phyloP scores from a whole-genome alignment of 1,140 invertebrate species.

The Drosophila seguyi region DNA sequence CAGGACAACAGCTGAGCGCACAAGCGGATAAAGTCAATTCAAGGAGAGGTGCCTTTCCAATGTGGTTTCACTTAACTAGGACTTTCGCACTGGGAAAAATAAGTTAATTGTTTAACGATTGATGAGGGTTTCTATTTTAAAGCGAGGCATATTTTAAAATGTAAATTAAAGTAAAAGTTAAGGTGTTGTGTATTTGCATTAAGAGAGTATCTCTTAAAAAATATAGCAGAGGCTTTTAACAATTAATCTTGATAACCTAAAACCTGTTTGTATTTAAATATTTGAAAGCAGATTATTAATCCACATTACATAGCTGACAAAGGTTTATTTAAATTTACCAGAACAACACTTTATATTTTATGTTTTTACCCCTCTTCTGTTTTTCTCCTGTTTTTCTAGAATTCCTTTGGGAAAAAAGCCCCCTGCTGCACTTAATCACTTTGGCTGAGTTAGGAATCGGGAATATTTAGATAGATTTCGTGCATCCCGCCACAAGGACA shows the following conservation, averaged over 20 bases:
- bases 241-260: background rate
- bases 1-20: constrained; percentile 49
- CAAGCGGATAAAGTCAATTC: constrained; percentile 77
- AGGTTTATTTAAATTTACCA: constrained; percentile 51
- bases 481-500: constrained; percentile 30
- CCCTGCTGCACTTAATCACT: constrained; percentile 34
- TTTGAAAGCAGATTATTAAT: background rate
- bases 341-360: constrained; percentile 38
- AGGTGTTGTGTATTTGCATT: background rate
- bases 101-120: background rate
- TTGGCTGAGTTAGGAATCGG: constrained; percentile 22
- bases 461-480: constrained; percentile 48
- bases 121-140: background rate
- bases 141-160: background rate
- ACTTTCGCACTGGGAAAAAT: constrained; percentile 16
- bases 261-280: background rate
- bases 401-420: constrained; percentile 27
- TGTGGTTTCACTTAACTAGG: constrained; percentile 42
- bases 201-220: background rate
- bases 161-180: background rate
- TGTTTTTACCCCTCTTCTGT: constrained; percentile 18
- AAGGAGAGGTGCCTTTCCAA: constrained; percentile 70
- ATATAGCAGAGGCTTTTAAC: background rate
- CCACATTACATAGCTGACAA: constrained; percentile 33
- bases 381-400: constrained; percentile 19